Evolutionary conservation across 2,113 vertebrate genomes (phyloP), one percentile per base, ranked within the genome.

Genomic region (Cichladusa arquata): DNA sequence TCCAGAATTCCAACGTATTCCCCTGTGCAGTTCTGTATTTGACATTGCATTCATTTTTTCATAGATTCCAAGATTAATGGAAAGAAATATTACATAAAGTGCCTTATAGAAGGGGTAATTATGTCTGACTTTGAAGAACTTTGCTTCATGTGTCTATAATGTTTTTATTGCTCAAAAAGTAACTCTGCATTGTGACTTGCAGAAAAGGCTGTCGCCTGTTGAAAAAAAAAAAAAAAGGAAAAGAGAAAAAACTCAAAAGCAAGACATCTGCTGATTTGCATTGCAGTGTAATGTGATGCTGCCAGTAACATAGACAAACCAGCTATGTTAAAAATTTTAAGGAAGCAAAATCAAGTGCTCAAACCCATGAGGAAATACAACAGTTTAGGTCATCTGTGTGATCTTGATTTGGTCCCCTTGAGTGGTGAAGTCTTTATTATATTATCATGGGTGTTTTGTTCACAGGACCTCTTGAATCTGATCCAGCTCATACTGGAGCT

Each of bases 1-100:
- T 98, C 97, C 96, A 97, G 97, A 97, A 98, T 98, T 97, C 93
- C 95, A 94, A 48, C 60, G 70, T 96, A 97, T 94, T 97, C 97
- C 94, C 78, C 40, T 61, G 86, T 93, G 87, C 54, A 73, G 91
- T n/a, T 82, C 92, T 90, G 73, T 95, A 89, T 97, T 89, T 98
- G 97, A 97, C 95, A 94, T 96, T n/a, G 54, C 90, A 95, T 95
- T 97, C 78, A 96, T 97, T 97, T 97, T 96, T 95, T 98, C 70
- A 97, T 88, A 90, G 81, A 57, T 90, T 94, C 86, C 29, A 95
- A 90, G 96, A 96, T 95, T 93, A 97, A 85, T 58, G 74, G 92
- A 97, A 97, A 94, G 89, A 96, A 97, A 96, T 97, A 73, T 86
- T 91, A 53, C 84, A 83, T 64, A 92, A 96, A 95, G 77, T 93